Base-by-base conservation (phyloP, 2,797 vertebrate genomes). In the Enteromius treurensis region DNA sequence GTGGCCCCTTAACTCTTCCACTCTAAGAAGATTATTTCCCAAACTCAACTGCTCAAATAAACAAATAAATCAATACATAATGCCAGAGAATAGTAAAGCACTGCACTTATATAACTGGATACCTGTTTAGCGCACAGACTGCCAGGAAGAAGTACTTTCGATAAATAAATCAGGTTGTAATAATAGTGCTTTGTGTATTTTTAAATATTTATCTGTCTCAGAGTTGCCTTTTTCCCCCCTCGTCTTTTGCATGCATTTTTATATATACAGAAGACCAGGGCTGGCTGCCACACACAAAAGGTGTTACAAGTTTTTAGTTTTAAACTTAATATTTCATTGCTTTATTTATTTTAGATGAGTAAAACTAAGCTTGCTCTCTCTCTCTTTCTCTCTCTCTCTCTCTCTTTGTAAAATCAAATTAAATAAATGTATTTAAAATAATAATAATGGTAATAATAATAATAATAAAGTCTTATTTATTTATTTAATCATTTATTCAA, bases 11-110 rank as follows among this genome's bases (percentile, higher is more conserved):
- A 86, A 78, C 82, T 86, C 78, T 79, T 79, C 29, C 79, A 75
- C 82, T 81, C 71, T 86, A 86, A 88, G 84, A 85, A 87, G 84
- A 86, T 87, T 86, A 81, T 73, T 82, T 77, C 79, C 47, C 53
- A 79, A 86, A 82, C 60, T 77, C 49, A 67, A 45, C 65, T 29
- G 23, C 37, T 69, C 64, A 83, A 83, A 83, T 68, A 77, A 77
- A 47, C 62, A 82, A 82, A 82, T 82, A 82, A 82, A 77, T 76
- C 60, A 77, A 67, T 77, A n/a, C 51, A 58, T 67, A 77, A 77
- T 58, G 68, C 19, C 13, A 73, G 21, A 75, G 23, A 55, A 82
- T 37, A 62, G 23, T 71, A 62, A 71, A 75, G 58, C 19, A 65
- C 70, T 75, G 70, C 34, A 49, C n/a, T 65, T 10, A 51, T 26